phyloP scores from a whole-genome alignment of 1,140 invertebrate genomes.

The Drosophila sturtevanti region DNA sequence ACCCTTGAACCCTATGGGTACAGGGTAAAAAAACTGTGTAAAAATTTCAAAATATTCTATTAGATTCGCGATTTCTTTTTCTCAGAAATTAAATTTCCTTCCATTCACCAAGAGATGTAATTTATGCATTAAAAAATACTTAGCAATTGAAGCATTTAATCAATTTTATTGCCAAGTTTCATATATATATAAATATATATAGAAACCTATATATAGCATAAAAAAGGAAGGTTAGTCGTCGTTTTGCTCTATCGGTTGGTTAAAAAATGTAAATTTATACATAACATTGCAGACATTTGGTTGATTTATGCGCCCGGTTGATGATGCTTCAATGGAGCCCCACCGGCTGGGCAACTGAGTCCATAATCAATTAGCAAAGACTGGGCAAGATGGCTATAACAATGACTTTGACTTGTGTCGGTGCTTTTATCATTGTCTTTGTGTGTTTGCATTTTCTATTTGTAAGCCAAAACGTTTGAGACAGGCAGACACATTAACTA shows the following conservation, averaged over 20 bases:
- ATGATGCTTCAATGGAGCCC: conserved; percentile 72
- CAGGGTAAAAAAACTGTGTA: no score
- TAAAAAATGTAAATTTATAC: conserved; percentile 78
- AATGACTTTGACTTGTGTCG: conserved; percentile 3
- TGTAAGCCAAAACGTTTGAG: conserved; percentile 9
- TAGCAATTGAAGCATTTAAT: conserved; percentile 62
- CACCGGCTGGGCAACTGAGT: conserved; percentile 14
- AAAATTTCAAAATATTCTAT: no score
- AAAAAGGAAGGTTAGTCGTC: conserved; percentile 22
- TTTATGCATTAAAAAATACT: conserved; percentile 38
- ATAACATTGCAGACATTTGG: conserved; percentile 60
- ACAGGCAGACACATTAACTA: conserved; percentile 73
- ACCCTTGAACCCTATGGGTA: no score
- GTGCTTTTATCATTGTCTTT: conserved; percentile 11
- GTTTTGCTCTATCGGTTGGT: conserved; percentile 32
- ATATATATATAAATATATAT: no score
- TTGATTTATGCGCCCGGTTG: conserved; percentile 76
- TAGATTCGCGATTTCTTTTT: no score
- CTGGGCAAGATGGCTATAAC: not conserved
- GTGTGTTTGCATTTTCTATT: not conserved
- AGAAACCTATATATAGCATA: no score
- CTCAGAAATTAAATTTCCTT: no score
- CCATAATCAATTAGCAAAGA: conserved; percentile 70
- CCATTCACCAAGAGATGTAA: not conserved
- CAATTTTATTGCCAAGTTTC: conserved; percentile 66